phyloP scores from a whole-genome alignment of 2,797 vertebrate genomes.

The Rhinella marina region DNA sequence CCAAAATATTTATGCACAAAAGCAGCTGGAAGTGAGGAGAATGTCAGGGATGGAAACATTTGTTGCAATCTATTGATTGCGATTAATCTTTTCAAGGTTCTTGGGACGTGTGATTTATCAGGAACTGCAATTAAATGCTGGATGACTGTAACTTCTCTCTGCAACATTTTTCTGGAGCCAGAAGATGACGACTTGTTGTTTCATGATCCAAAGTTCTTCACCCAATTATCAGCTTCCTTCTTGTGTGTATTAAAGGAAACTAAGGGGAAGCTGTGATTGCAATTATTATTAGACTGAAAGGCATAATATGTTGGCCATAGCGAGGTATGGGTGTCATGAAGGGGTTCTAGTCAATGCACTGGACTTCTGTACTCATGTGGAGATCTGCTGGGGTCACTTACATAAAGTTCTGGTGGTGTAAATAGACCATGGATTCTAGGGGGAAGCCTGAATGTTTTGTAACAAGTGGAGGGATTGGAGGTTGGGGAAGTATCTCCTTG shows the following conservation, averaged over 20 bases:
- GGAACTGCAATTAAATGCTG: background rate
- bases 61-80: conserved; percentile 65
- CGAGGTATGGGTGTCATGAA: background rate
- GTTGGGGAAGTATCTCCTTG: no score
- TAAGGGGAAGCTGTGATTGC: background rate
- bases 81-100: conserved; percentile 67
- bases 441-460: no score
- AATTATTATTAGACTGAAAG: background rate
- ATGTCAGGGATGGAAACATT: conserved; percentile 55
- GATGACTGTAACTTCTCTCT: background rate
- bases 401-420: no score
- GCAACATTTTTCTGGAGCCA: background rate
- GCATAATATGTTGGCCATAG: background rate
- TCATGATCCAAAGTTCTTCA: background rate
- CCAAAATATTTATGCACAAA: conserved; percentile 63
- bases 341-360: background rate
- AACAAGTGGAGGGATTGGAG: no score
- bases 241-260: background rate
- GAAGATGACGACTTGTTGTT: background rate
- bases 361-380: background rate
- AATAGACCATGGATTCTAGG: no score
- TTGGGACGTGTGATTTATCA: conserved; percentile 17
- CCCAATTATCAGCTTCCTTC: background rate
- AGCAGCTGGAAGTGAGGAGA: conserved; percentile 65
- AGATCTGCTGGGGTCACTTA: background rate